Conservation (phyloP, 2,888 invertebrate genomes). For the Lutraria lutraria region DNA sequence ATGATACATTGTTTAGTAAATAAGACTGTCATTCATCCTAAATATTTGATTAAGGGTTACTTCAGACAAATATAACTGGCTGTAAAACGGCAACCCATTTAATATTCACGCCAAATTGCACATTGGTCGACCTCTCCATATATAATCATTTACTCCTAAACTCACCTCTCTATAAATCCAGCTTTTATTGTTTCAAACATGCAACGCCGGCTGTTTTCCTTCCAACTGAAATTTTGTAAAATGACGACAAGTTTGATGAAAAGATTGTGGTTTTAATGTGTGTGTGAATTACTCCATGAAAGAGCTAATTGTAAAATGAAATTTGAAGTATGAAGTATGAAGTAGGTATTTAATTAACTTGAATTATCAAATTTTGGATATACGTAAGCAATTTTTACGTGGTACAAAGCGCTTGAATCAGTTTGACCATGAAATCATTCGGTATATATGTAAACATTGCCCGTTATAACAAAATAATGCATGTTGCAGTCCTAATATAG, state of each 20-base stretch:
- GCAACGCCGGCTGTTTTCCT: not conserved
- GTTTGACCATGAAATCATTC: no score
- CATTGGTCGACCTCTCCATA: not conserved
- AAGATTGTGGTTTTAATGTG: not conserved
- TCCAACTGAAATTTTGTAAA: not conserved
- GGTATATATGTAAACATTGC: no score
- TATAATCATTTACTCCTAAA: constrained; percentile 28
- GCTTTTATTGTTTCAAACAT: constrained; percentile 32
- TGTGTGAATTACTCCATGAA: not conserved
- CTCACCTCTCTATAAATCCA: constrained; percentile 9
- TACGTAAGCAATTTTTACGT: no score
- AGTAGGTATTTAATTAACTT: no score
- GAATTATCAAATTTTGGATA: no score
- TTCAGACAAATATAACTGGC: constrained; percentile 45
- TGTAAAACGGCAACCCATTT: constrained; percentile 60
- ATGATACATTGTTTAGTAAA: constrained; percentile 67
- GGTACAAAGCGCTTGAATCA: no score
- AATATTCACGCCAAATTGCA: constrained; percentile 41
- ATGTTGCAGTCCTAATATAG: no score
- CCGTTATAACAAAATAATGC: no score
- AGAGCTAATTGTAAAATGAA: not conserved
- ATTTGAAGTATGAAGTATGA: not conserved
- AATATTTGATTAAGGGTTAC: constrained; percentile 65
- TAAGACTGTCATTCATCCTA: constrained; percentile 57
- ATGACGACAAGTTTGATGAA: not conserved